These are phyloP conservation scores for Malacosoma neustria DNA, from an alignment of 2,888 invertebrate genomes.

Conservation along the genomic window DNA sequence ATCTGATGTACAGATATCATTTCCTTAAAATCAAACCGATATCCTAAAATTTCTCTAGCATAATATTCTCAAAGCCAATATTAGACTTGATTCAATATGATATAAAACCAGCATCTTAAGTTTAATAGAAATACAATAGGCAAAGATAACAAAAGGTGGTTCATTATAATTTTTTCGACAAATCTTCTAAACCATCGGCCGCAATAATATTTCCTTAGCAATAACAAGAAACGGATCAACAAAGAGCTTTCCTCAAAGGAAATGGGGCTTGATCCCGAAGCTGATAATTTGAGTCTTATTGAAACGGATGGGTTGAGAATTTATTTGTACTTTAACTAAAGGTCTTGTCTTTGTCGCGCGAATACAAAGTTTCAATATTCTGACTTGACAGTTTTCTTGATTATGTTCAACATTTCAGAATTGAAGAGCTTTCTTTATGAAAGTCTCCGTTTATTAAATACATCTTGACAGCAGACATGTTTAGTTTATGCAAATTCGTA, in stretches of 20 bases:
- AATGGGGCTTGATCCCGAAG: conserved; percentile 34
- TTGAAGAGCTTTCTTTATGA: not conserved
- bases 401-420: not conserved
- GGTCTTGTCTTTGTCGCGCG: conserved; percentile 3
- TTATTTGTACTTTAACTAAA: conserved; percentile 15
- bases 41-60: too few relatives aligned
- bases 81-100: too few relatives aligned
- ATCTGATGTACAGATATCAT: too few relatives aligned
- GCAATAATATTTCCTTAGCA: conserved; percentile 30
- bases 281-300: conserved; percentile 41
- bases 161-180: conserved; percentile 30
- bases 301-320: conserved; percentile 27
- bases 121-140: not conserved
- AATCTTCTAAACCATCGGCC: conserved; percentile 31
- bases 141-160: conserved; percentile 8
- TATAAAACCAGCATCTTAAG: not conserved
- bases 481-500: too few relatives aligned
- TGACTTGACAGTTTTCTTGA: not conserved
- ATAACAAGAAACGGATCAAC: conserved; percentile 43
- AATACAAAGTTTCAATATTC: conserved; percentile 5
- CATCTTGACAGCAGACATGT: too few relatives aligned
- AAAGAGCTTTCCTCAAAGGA: conserved; percentile 38
- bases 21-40: too few relatives aligned
- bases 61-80: too few relatives aligned
- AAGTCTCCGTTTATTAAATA: too few relatives aligned